Evolutionary conservation across 2,888 invertebrate species (phyloP), one percentile per base, ranked within the genome.

Genomic region (Quadroppia sp.): DNA sequence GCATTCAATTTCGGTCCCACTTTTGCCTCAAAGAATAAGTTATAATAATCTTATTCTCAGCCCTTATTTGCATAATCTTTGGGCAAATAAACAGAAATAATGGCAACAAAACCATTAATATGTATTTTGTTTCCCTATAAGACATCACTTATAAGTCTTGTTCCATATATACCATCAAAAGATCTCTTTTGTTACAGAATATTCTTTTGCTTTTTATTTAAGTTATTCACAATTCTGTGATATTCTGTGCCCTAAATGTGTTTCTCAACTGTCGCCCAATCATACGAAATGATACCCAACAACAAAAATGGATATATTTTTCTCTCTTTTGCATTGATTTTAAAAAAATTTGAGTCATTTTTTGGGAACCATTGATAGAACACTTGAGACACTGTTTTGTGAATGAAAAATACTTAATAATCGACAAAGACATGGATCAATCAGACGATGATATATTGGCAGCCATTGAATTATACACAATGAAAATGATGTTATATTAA

Each of bases 51-150:
- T 56, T 56, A 28, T 20, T 56, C 56, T 56, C 28, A 56, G 20
- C 28, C 28, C 28, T 13, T 64, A 64, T 64, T 64, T 64, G 40
- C 64, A 64, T 64, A 64, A 64, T 64, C 64, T 40, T 40, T 23
- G 23, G 20, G 20, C 64, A 40, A 64, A 64, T 64, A 64, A 40
- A 64, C 64, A 32, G 23, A 64, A 64, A 64, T 40, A 40, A 64
- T 64, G 40, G 64, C 40, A 25, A 56, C 64, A 36, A 64, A 64
- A 36, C 40, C 64, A 64, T 64, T 40, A 40, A 64, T 28, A 64
- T 40, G 30, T 13, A 30, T 45, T 45, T 45, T 45, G 45, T 17
- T 15, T 36, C 23, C n/a, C 23, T 23, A 53, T 23, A 53, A 53
- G 53, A 23, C 25, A 15, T 15, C n/a, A 50, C 28, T 28, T 56